phyloP scores from a whole-genome alignment of 2,888 invertebrate genomes.

The Andrena minutula region DNA sequence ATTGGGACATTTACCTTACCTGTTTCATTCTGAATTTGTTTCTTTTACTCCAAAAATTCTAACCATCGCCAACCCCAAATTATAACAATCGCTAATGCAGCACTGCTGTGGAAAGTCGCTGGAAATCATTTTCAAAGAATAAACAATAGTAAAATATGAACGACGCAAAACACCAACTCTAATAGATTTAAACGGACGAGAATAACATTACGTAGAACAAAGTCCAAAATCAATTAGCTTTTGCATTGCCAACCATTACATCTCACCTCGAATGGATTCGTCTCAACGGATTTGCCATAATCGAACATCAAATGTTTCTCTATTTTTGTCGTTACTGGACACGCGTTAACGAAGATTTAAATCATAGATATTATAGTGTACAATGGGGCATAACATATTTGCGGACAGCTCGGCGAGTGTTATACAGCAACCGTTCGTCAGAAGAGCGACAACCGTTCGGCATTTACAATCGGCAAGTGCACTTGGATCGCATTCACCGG shows the following conservation, averaged over 20 bases:
- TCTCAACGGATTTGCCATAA: neutral
- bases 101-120: no score
- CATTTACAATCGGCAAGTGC: slow-evolving; percentile 57
- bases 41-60: no score
- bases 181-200: neutral
- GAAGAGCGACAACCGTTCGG: slow-evolving; percentile 39
- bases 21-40: no score
- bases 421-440: slow-evolving; percentile 23
- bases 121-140: no score
- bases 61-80: no score
- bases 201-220: neutral
- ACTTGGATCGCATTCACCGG: slow-evolving; percentile 53
- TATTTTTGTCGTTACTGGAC: slow-evolving; percentile 3
- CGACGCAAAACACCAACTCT: neutral
- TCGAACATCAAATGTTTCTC: neutral
- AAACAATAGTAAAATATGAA: neutral
- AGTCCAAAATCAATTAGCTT: neutral
- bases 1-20: no score
- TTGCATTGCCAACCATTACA: neutral
- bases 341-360: slow-evolving; percentile 44
- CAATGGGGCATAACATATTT: slow-evolving; percentile 47
- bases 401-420: slow-evolving; percentile 42
- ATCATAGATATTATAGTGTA: slow-evolving; percentile 48
- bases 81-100: no score
- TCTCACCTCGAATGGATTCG: neutral